phyloP scores from a whole-genome alignment of 2,797 vertebrate species.

The Taeniopygia guttata region DNA sequence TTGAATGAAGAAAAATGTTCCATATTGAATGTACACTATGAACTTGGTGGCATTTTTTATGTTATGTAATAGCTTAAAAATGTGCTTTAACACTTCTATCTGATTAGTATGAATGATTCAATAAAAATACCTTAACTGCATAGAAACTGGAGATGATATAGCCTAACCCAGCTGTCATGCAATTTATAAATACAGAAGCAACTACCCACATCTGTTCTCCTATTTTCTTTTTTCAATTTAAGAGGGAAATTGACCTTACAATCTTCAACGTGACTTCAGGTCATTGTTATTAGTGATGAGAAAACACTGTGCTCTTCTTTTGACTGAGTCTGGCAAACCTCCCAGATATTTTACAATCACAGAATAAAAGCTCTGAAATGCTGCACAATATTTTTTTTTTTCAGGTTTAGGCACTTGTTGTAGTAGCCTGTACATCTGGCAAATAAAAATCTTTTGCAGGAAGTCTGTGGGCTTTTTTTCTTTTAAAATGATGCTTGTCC shows the following conservation, averaged over 20 bases:
- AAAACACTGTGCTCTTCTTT: conserved; percentile 66
- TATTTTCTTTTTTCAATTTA: conserved; percentile 69
- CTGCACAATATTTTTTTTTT: not conserved
- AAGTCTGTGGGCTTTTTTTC: not conserved
- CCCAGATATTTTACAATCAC: conserved; percentile 68
- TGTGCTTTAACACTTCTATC: not conserved
- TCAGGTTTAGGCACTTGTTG: conserved; percentile 36
- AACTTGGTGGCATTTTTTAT: not conserved
- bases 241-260: conserved; percentile 70
- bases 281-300: conserved; percentile 72
- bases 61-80: conserved; percentile 2
- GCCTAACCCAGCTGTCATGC: conserved; percentile 53
- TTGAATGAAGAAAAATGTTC: conserved; percentile 25
- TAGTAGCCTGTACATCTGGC: not conserved
- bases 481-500: not conserved
- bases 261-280: conserved; percentile 64
- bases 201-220: conserved; percentile 54
- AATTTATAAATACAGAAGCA: conserved; percentile 66
- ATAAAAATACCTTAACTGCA: conserved; percentile 9
- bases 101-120: conserved; percentile 43
- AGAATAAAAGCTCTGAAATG: conserved; percentile 48
- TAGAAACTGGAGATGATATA: conserved; percentile 38
- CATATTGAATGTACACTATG: not conserved
- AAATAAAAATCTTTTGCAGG: conserved; percentile 41
- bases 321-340: conserved; percentile 65